Base-by-base conservation (phyloP, 1,140 invertebrate genomes). In the Drosophila melanica region DNA sequence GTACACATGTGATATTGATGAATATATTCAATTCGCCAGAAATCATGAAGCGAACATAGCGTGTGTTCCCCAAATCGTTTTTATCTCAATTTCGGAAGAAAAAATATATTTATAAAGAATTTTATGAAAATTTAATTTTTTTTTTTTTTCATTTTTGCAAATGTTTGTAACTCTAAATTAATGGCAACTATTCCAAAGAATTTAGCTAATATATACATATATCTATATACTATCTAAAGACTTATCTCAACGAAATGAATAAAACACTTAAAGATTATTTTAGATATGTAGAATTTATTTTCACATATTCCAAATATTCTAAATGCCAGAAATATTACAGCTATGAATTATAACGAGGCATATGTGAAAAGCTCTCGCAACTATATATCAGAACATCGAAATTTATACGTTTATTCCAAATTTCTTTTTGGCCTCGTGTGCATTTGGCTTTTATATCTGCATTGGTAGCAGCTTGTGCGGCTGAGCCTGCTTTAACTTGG, bases 1-100 rank as follows among this genome's bases (percentile, higher is more conserved):
- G 68, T 51, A 11, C 64, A 48, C 66, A 60, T 65, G 44, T 65
- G 39, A 75, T 80, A 80, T 67, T 62, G 64, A 69, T 66, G 55
- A 65, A 65, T 33, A 58, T 57, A 64, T 65, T 65, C 53, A 65
- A 66, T 45, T 67, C 47, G 16, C 8, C 42, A 14, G 5, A 10
- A 10, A 35, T 0, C 9, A 35, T 9, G 2, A 5, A 23, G 23
- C 14, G 23, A 18, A n/a, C n/a, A 33, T 55, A 35, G 39, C 1
- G 10, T 4, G 37, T 39, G 41, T 60, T 50, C 41, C 27, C 30
- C n/a, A 4, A n/a, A 37, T 41, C 27, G 37, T 2, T 10, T 42
- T 33, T 14, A 37, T 7, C 10, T 41, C 59, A 51, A 51, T 8
- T 30, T 39, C 20, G 14, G 9, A n/a, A 11, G 11, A n/a, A 12